Evolutionary conservation across 2,113 vertebrate genomes (phyloP), one percentile per base, ranked within the genome.

Genomic region (Empidonax alnorum): DNA sequence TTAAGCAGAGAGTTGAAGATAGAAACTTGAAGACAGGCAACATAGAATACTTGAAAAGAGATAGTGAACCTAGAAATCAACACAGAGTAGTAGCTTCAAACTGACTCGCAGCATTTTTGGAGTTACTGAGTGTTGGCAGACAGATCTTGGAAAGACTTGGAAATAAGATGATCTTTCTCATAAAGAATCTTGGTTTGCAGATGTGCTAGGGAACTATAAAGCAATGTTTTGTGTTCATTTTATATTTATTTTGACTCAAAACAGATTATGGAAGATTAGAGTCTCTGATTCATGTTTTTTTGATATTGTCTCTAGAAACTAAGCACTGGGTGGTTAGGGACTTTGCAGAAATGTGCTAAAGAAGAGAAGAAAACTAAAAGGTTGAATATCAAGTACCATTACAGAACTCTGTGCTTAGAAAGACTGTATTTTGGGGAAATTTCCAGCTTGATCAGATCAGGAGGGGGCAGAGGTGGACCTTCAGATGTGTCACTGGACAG

Each of bases 221-320:
- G 77, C 41, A 33, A 13, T 73, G 14, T 7, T 83, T 66, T 55
- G 15, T 35, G 22, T 69, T 37, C 1, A 1, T 55, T 86, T 31
- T 42, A 20, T 27, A 12, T 55, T 89, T 92, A 61, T 75, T 85
- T 87, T 80, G 19, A 73, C 25, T 80, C n/a, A 68, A 63, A 93
- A 59, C 25, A 63, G 56, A 74, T 75, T 87, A 67, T 84, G 37
- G 25, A 84, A 89, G 39, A 41, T 31, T 25, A 74, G 21, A 22
- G 7, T 47, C 18, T 75, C 46, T 1, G 1, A 68, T 37, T 47
- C 31, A 30, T n/a, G 31, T 8, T 17, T 75, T 59, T 53, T 41
- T 52, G 0, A 24, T 46, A 65, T 44, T 3, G 0, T 84, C 44
- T 75, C 11, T 27, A 73, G 20, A 50, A n/a, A 19, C 7, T 1